Evolutionary conservation across 2,888 invertebrate species (phyloP).

Genomic region (Quadroppia sp.): DNA sequence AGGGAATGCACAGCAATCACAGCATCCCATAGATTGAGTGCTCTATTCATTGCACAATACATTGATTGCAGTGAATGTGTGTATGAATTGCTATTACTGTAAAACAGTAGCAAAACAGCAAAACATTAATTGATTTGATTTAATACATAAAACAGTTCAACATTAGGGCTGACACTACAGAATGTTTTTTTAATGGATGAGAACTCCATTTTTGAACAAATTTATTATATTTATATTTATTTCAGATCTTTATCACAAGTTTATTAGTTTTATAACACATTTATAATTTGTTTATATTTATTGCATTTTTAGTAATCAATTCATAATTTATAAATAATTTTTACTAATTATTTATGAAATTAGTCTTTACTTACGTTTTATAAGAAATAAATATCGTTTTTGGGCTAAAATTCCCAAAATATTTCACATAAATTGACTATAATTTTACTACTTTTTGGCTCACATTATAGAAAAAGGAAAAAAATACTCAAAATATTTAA

Average conservation of each 20-base stretch:
- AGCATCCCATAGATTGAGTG: constrained; percentile 20
- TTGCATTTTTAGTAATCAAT: background rate
- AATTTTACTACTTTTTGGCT: background rate
- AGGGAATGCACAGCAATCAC: constrained; percentile 6
- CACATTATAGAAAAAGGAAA: background rate
- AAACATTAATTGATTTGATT: background rate
- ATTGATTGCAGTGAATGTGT: background rate
- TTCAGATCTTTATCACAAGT: background rate
- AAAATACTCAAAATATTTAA: background rate
- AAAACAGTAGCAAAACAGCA: background rate
- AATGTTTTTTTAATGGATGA: constrained; percentile 28
- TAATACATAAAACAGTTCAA: too few species aligned
- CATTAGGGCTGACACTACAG: too few species aligned
- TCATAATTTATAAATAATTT: background rate
- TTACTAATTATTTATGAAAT: too few species aligned
- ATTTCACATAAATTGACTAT: constrained; percentile 4
- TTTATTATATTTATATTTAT: too few species aligned
- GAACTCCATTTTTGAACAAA: too few species aligned
- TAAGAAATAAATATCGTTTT: too few species aligned
- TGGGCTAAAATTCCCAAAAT: background rate
- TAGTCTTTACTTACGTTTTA: too few species aligned
- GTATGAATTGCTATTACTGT: background rate
- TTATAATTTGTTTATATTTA: background rate
- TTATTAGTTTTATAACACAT: constrained; percentile 1
- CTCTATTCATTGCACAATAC: background rate